A percentile compares a stretch with the other conserved stretches of the same genome.
These are phyloP conservation scores for Aphis gossypii DNA, from an alignment of 1,140 invertebrate genomes.

Conservation along the genomic window DNA sequence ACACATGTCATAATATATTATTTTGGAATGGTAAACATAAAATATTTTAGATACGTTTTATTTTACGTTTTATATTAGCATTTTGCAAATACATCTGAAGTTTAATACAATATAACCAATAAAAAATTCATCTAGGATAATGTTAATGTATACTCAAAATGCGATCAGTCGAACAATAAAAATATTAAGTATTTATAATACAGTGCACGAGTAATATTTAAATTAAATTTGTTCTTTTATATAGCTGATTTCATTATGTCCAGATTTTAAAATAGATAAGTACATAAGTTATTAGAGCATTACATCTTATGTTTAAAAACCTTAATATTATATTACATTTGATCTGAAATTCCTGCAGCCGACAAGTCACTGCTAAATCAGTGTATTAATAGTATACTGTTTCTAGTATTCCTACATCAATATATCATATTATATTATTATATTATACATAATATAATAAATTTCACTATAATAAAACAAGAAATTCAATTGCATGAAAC, in stretches of 20 bases:
- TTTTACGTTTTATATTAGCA: background rate
- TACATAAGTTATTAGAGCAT: background rate
- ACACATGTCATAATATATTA: background rate
- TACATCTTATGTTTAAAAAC: background rate
- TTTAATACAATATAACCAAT: background rate
- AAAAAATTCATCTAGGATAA: background rate
- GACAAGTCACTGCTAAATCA: background rate
- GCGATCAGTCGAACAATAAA: background rate
- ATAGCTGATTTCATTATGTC: background rate
- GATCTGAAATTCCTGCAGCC: background rate
- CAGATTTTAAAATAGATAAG: background rate
- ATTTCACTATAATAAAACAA: background rate
- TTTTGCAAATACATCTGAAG: background rate
- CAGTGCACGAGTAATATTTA: background rate
- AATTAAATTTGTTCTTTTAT: background rate
- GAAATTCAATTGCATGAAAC: background rate
- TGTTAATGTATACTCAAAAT: background rate
- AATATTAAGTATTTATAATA: background rate
- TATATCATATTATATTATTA: background rate
- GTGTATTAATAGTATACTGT: background rate
- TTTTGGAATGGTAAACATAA: background rate
- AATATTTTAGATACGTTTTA: background rate
- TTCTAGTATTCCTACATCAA: background rate
- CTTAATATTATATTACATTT: background rate
- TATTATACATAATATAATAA: background rate